Base-by-base conservation (phyloP, 1,140 invertebrate species). In the Lethrus apterus region DNA sequence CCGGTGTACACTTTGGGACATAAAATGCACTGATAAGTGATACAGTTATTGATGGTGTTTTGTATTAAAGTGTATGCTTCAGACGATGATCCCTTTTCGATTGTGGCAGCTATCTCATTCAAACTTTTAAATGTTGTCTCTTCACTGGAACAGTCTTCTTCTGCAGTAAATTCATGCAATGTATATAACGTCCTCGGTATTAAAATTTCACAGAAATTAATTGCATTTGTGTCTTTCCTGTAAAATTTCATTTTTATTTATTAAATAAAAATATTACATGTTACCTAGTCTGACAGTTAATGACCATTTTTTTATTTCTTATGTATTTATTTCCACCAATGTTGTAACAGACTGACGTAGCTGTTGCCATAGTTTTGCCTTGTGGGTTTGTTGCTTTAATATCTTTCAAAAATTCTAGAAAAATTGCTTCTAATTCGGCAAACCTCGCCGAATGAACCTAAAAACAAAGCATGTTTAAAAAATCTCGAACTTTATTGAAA, bases 181-280 rank as follows among this genome's bases (percentile, higher is more conserved):
- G 40, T 29, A 13, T 26, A 42, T 2, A 24, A 19, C 24, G 29
- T 17, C 2, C 14, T 26, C 9, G 40, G 40, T 14, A 29, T 42
- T 42, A 42, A 29, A 11, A 42, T 29, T 17, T 42, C 40, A 14
- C 40, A 42, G 14, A 42, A 42, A 19, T 42, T 42, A 7, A 42
- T 29, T 11, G 40, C 40, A n/a, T 42, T 42, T 29, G 9, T 14
- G 21, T 13, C 29, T 10, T 42, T 42, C 11, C 40, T 42, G 23
- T 4, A 42, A 42, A 29, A 17, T 26, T 26, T 26, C 7, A 15
- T 20, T 20, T 20, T 38, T 38, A 4, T 21, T 33, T 15, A 33
- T 33, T 15, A 33, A 5, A 5, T 11, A 9, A 33, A 8, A 33
- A 14, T 20, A 29, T 23, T 3, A 17, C 10, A 17, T 7, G 11